These are phyloP conservation scores for Melitaea cinxia DNA, from an alignment of 1,140 invertebrate species.

Conservation along the genomic window DNA sequence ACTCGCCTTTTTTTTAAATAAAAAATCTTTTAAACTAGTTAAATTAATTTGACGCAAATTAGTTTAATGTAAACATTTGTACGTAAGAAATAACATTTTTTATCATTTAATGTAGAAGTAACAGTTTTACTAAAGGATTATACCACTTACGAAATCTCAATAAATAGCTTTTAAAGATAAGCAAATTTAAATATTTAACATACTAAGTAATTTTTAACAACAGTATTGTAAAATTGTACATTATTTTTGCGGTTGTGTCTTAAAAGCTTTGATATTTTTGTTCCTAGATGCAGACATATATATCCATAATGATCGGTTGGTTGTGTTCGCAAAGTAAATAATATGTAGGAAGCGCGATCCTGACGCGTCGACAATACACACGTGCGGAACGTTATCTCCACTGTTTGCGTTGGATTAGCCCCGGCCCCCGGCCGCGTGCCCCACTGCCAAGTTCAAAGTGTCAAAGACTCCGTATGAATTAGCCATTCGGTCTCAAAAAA, in stretches of 20 bases:
- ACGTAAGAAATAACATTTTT: no score
- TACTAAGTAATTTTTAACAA: not conserved
- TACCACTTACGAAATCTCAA: no score
- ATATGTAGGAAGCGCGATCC: constrained; percentile 36
- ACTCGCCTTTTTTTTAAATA: no score
- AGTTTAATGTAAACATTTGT: no score
- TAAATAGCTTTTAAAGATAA: no score
- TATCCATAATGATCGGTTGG: not conserved
- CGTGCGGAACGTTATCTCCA: constrained; percentile 62
- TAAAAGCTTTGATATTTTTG: not conserved
- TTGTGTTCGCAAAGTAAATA: constrained; percentile 9
- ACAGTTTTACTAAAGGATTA: no score
- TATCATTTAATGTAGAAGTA: no score
- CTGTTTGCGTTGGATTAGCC: constrained; percentile 67
- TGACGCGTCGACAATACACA: constrained; percentile 36
- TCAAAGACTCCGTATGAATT: constrained; percentile 49
- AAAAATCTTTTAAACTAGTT: no score
- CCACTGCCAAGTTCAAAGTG: constrained; percentile 77
- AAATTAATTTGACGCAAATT: no score
- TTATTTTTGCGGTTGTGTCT: not conserved
- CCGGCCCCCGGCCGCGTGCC: constrained; percentile 44
- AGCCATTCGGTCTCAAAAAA: constrained; percentile 11
- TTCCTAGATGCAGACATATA: not conserved
- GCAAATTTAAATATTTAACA: not conserved
- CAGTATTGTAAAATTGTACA: not conserved